These are phyloP conservation scores for Phocoena sinus DNA, from an alignment of 2,113 vertebrate species.

Conservation along the genomic window DNA sequence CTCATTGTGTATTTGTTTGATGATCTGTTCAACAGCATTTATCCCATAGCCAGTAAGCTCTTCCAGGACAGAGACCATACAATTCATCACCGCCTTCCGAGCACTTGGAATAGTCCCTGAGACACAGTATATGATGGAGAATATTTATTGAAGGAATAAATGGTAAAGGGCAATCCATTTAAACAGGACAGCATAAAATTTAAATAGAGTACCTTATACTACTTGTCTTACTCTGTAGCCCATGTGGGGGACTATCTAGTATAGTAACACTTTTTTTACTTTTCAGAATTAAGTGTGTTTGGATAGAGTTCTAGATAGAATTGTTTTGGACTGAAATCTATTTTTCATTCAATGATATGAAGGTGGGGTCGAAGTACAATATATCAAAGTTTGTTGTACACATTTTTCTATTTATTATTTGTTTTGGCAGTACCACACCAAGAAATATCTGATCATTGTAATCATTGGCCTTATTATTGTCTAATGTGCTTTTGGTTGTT, in stretches of 20 bases:
- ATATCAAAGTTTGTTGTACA: background rate
- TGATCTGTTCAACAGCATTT: background rate
- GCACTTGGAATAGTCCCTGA: background rate
- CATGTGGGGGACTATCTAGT: background rate
- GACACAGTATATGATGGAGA: background rate
- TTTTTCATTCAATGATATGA: background rate
- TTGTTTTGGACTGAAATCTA: background rate
- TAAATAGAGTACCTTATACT: background rate
- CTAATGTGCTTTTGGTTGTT: background rate
- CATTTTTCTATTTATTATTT: background rate
- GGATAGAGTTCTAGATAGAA: background rate
- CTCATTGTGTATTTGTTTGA: background rate
- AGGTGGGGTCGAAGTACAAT: background rate
- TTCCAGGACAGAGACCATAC: background rate
- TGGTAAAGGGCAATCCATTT: background rate
- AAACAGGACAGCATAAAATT: background rate
- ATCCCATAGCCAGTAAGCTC: background rate
- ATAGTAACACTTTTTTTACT: background rate
- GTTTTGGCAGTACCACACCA: background rate
- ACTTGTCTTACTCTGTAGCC: background rate
- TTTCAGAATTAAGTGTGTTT: background rate
- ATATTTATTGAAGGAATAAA: background rate
- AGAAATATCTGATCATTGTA: background rate
- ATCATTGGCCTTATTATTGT: background rate
- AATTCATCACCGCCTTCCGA: background rate